Base-by-base conservation (phyloP, 2,797 vertebrate genomes). In the Pteronotus mesoamericanus region DNA sequence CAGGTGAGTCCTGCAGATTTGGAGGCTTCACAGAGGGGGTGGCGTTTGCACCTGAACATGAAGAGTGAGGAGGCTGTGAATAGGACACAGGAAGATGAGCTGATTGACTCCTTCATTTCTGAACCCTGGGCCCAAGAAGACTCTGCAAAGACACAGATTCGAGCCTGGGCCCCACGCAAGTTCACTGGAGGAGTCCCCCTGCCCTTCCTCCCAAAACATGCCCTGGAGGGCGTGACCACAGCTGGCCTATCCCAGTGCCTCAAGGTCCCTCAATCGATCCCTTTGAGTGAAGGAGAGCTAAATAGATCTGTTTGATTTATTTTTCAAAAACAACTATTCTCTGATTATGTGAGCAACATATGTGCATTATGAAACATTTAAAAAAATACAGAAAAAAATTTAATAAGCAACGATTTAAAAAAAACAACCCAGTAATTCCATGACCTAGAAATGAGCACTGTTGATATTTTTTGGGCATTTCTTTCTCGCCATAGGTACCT, bases 141-240 rank as follows among this genome's bases (percentile, higher is more conserved):
- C 37, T n/a, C 71, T 12, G 24, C 18, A 16, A 79, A 32, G 86
- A 34, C 24, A 2, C 8, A 0, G 37, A n/a, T 9, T 22, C n/a
- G 10, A 66, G 29, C 44, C 85, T 42, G 61, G 53, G 19, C 18
- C 57, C 61, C 37, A 44, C 10, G 34, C 21, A 44, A 83, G 18
- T 64, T 69, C n/a, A 16, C 37, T 6, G 34, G 37, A 51, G 44
- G 37, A 59, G 87, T 29, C 37, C 21, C 26, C 37, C 8, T 11
- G 8, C 7, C 22, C 11, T 1, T 1, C 1, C 2, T n/a, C 39
- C n/a, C 0, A 0, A 48, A 75, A 16, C 8, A 16, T 21, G 42
- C 26, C 12, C 74, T 19, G 2, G 71, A 92, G 42, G 95, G 37
- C n/a, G 32, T 18, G 15, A 18, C 5, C 64, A 42, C 55, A 61